phyloP scores from a whole-genome alignment of 1,140 invertebrate species.

The Cydia amplana region DNA sequence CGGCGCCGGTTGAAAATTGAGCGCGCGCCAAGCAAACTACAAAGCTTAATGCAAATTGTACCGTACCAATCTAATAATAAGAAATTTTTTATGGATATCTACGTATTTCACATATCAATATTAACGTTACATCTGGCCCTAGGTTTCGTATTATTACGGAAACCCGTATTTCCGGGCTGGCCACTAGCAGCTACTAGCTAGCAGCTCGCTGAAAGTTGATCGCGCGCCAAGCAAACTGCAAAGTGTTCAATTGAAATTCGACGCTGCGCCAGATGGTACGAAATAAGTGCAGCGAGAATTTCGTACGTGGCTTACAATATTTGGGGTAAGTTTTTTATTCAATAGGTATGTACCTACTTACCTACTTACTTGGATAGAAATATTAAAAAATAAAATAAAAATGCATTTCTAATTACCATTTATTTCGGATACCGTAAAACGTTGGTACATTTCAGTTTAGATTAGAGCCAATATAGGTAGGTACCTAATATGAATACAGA shows the following conservation, averaged over 20 bases:
- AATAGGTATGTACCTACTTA: no score
- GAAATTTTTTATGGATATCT: no score
- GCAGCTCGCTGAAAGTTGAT: constrained; percentile 2
- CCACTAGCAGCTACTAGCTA: not conserved
- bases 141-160: not conserved
- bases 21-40: constrained; percentile 3
- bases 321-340: not conserved
- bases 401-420: no score
- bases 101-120: no score
- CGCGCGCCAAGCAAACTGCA: constrained; percentile 9
- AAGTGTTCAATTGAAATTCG: constrained; percentile 23
- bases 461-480: no score
- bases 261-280: not conserved
- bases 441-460: no score
- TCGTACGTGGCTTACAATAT: not conserved
- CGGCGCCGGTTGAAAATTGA: not conserved
- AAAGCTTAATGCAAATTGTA: no score
- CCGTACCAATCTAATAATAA: no score
- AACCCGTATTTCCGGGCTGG: not conserved
- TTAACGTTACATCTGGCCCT: not conserved
- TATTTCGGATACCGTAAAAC: no score
- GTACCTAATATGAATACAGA: no score
- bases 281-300: constrained; percentile 3
- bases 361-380: no score
- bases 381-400: no score